These are phyloP conservation scores for Chromobotia macracanthus DNA, from an alignment of 2,797 vertebrate genomes.

Conservation along the genomic window DNA sequence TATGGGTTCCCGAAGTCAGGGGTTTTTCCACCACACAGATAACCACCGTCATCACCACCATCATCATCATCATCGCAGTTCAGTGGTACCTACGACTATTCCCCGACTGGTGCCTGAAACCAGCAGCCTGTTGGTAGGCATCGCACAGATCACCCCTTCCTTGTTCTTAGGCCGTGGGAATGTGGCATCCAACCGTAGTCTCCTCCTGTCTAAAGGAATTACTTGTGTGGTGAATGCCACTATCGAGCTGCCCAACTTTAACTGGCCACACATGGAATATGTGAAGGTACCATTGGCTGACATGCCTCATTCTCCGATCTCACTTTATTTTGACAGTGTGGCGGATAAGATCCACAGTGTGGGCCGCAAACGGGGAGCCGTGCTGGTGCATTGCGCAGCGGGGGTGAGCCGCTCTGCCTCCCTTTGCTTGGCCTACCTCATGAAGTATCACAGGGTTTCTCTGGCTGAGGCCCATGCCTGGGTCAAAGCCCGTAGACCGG, in stretches of 20 bases:
- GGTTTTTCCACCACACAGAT: slow-evolving; percentile 82
- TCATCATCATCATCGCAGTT: slow-evolving; percentile 76
- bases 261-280: slow-evolving; percentile 97
- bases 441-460: slow-evolving; percentile 93
- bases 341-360: slow-evolving; percentile 96
- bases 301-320: slow-evolving; percentile 93
- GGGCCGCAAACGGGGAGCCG: slow-evolving; percentile 89
- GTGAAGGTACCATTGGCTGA: slow-evolving; percentile 95
- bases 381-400: slow-evolving; percentile 93
- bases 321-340: slow-evolving; percentile 94
- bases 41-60: slow-evolving; percentile 58
- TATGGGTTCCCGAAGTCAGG: slow-evolving; percentile 95
- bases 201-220: slow-evolving; percentile 93
- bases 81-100: slow-evolving; percentile 77
- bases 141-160: slow-evolving; percentile 93
- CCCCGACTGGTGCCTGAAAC: slow-evolving; percentile 87
- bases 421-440: slow-evolving; percentile 95
- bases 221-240: slow-evolving; percentile 96
- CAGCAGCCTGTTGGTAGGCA: slow-evolving; percentile 85
- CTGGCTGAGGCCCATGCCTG: slow-evolving; percentile 94
- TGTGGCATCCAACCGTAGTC: slow-evolving; percentile 92
- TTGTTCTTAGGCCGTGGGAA: slow-evolving; percentile 94
- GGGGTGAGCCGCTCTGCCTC: slow-evolving; percentile 95
- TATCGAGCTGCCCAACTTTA: slow-evolving; percentile 96
- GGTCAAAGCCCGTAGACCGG: slow-evolving; percentile 91